Conservation (phyloP, 2,888 invertebrate species). For the Pachliopta kotzebuea region DNA sequence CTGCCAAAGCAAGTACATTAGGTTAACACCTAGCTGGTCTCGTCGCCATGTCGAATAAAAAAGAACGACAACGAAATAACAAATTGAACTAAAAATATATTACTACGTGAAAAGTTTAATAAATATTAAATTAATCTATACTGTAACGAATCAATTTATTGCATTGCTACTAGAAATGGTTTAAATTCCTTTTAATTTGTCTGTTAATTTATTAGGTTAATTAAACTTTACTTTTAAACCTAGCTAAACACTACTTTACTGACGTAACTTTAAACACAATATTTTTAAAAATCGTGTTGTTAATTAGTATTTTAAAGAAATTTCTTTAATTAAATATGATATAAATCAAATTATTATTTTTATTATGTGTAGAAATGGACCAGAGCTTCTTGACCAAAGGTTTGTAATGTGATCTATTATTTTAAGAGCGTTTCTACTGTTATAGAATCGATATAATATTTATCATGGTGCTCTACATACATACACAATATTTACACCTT, state of each 20-base stretch:
- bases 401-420: slow-evolving; percentile 11
- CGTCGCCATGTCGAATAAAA: no score
- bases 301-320: not conserved
- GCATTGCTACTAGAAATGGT: slow-evolving; percentile 15
- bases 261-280: slow-evolving; percentile 12
- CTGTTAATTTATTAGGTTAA: not conserved
- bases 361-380: slow-evolving; percentile 8
- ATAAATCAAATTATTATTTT: slow-evolving; percentile 1
- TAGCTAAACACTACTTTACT: slow-evolving; percentile 2
- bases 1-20: no score
- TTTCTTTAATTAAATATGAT: not conserved
- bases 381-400: slow-evolving; percentile 12
- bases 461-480: no score
- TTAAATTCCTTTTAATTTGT: slow-evolving; percentile 11
- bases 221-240: not conserved
- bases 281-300: not conserved
- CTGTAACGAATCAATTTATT: not conserved
- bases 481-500: not conserved
- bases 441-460: no score
- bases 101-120: no score
- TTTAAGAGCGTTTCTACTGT: not conserved
- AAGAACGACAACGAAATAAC: no score
- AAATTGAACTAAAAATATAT: no score
- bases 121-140: no score
- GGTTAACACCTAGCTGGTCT: no score